A percentile compares a stretch with the other conserved stretches of the same genome.
phyloP scores from a whole-genome alignment of 2,113 vertebrate genomes.

The Phalacrocorax carbo region DNA sequence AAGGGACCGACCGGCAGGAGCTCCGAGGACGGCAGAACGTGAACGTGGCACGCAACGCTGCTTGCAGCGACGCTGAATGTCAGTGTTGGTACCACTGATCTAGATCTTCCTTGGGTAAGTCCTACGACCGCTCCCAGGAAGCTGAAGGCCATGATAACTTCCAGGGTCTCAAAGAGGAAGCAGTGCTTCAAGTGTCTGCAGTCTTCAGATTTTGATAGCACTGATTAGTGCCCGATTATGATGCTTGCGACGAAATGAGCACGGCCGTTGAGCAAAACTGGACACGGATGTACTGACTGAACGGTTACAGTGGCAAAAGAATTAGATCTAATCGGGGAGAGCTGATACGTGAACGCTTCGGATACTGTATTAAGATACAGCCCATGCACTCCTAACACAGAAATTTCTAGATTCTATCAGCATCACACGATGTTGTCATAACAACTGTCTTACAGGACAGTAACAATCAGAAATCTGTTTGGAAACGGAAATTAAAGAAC shows the following conservation, averaged over 20 bases:
- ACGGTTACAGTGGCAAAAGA: neutral
- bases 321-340: neutral
- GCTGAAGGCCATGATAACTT: neutral
- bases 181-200: neutral
- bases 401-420: neutral
- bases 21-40: neutral
- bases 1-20: neutral
- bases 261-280: neutral
- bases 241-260: neutral
- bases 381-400: neutral
- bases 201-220: neutral
- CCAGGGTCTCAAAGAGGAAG: neutral
- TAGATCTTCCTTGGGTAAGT: neutral
- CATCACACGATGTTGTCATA: neutral
- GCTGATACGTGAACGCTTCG: neutral
- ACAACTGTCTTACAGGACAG: neutral
- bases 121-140: neutral
- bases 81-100: neutral
- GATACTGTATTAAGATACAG: neutral
- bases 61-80: neutral
- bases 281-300: neutral
- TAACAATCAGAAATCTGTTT: neutral
- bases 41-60: neutral
- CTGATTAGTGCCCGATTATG: neutral
- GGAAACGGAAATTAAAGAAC: neutral